Conservation (phyloP, 2,797 vertebrate species). For the Scleropages formosus region DNA sequence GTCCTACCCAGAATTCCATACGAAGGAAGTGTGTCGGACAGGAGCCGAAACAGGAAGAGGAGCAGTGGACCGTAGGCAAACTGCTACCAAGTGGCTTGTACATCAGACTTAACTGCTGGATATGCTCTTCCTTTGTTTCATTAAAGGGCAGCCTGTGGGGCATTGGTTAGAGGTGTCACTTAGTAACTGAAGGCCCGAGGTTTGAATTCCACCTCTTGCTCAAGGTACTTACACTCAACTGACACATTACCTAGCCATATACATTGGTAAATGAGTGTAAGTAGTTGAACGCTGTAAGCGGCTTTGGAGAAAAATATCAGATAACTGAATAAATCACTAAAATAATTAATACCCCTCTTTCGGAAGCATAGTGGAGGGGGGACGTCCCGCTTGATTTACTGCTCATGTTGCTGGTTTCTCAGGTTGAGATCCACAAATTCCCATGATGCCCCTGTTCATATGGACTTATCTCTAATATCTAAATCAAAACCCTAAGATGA, state of each 20-base stretch:
- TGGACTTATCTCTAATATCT: neutral
- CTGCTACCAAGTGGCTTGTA: no score
- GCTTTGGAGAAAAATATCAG: neutral
- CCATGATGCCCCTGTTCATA: neutral
- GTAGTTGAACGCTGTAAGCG: neutral
- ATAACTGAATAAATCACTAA: constrained; percentile 8
- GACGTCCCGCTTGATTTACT: neutral
- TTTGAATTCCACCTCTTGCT: no score
- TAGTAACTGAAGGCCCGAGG: no score
- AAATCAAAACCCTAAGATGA: neutral
- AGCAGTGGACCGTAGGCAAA: no score
- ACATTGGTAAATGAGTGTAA: no score
- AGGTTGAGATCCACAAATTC: neutral
- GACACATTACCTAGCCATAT: no score
- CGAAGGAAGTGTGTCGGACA: neutral
- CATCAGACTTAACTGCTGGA: no score
- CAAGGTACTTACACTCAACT: no score
- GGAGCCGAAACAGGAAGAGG: neutral
- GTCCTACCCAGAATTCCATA: constrained; percentile 25
- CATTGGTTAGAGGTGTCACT: no score
- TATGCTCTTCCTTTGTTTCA: no score
- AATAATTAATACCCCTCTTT: neutral
- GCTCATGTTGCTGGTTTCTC: neutral
- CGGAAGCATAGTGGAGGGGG: neutral
- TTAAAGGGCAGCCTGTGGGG: no score